These are phyloP conservation scores for Drosophila mayri DNA, from an alignment of 1,140 invertebrate species.

Conservation along the genomic window DNA sequence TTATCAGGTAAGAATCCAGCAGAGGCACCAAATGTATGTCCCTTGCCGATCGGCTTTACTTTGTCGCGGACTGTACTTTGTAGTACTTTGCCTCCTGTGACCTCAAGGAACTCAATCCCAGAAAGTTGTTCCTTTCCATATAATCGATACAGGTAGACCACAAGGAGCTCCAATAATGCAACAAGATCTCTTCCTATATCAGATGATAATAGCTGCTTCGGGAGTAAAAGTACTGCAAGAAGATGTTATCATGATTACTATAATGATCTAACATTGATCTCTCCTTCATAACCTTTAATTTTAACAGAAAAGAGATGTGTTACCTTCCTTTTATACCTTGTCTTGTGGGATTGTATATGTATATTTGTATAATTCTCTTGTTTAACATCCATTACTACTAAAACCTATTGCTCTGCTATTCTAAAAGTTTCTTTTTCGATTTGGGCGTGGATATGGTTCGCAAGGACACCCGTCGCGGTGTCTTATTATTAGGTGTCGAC, in stretches of 20 bases:
- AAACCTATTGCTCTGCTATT: constrained; percentile 46
- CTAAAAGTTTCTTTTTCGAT: constrained; percentile 86
- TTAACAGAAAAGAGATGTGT: neutral
- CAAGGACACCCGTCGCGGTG: constrained; percentile 89
- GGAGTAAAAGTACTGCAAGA: neutral
- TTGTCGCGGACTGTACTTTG: constrained; percentile 4
- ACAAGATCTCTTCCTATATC: neutral
- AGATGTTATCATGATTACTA: neutral
- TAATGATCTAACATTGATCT: too few relatives aligned
- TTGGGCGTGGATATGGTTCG: constrained; percentile 92
- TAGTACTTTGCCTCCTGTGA: neutral
- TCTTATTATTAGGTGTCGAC: constrained; percentile 84
- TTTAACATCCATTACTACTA: constrained; percentile 45
- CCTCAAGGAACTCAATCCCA: neutral
- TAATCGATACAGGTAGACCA: neutral
- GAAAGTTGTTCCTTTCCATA: neutral
- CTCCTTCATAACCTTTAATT: neutral
- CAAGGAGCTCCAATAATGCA: neutral
- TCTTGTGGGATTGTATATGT: constrained; percentile 19
- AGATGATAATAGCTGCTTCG: neutral
- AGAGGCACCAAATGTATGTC: constrained; percentile 4
- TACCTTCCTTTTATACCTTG: constrained; percentile 8
- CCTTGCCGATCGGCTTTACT: constrained; percentile 10
- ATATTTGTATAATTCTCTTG: constrained; percentile 8
- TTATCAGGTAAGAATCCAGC: constrained; percentile 43